Percentiles rank a stretch among this genome's conserved stretches.
Evolutionary conservation across 2,888 invertebrate genomes (phyloP).

Genomic region (Diarsia dahlii): DNA sequence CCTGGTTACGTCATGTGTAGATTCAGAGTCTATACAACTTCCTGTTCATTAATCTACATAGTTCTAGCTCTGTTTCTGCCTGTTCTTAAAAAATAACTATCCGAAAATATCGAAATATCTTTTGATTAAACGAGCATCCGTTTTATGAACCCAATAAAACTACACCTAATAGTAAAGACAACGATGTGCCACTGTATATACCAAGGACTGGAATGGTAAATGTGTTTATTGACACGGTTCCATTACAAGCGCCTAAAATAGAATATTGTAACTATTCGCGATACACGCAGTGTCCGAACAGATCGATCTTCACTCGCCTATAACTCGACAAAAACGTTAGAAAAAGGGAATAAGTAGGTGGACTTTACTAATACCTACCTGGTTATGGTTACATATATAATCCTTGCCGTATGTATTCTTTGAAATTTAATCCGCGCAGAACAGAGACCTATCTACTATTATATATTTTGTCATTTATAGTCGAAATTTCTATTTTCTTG

Average conservation of each 20-base stretch:
- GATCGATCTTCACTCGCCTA: conserved; percentile 47
- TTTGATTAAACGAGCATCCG: conserved; percentile 9
- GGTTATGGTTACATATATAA: neutral
- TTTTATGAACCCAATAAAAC: conserved; percentile 42
- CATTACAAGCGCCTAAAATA: conserved; percentile 60
- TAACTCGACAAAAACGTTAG: conserved; percentile 18
- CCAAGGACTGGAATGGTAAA: conserved; percentile 58
- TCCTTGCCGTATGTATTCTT: neutral
- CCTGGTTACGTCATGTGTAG: conserved; percentile 68
- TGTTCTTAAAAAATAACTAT: neutral
- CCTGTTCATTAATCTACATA: neutral
- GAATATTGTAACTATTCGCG: conserved; percentile 55
- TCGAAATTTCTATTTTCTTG: neutral
- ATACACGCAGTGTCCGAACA: conserved; percentile 45
- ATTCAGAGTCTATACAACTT: neutral
- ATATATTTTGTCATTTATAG: neutral
- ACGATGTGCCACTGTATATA: conserved; percentile 41
- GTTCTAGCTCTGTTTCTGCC: neutral
- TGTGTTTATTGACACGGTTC: conserved; percentile 69
- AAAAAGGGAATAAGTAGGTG: conserved; percentile 6
- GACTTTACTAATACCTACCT: neutral
- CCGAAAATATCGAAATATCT: neutral
- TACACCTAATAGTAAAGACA: conserved; percentile 38
- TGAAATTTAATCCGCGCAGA: neutral
- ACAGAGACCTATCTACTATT: neutral